Percentiles rank a stretch among this genome's conserved stretches.
phyloP scores from a whole-genome alignment of 2,113 vertebrate genomes.

The Semicossyphus pulcher region DNA sequence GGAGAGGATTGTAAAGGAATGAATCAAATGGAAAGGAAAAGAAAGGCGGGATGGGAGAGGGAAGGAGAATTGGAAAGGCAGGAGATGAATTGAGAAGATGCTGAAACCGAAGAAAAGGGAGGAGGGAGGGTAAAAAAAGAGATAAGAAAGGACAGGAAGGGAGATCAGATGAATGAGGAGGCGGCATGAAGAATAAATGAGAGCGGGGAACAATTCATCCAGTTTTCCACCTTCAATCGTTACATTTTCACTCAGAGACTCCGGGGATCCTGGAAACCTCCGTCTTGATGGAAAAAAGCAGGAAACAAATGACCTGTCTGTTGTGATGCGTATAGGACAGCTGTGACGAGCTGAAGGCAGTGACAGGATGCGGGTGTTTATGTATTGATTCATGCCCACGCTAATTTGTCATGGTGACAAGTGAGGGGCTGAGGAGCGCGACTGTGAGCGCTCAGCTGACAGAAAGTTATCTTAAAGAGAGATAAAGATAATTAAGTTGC shows the following conservation, averaged over 20 bases:
- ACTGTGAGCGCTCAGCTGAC: background rate
- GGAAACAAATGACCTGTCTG: background rate
- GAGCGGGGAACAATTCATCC: conserved; percentile 15
- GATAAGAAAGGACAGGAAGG: conserved; percentile 9
- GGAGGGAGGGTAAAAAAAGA: background rate
- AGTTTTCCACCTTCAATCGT: conserved; percentile 1
- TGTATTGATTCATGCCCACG: background rate
- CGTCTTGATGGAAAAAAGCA: background rate
- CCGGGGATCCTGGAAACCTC: background rate
- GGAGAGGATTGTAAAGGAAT: conserved; percentile 4
- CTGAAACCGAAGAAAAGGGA: background rate
- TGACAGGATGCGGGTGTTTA: background rate
- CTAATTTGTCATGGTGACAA: conserved; percentile 20
- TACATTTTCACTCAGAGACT: background rate
- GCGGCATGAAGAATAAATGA: conserved; percentile 23
- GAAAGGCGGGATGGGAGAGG: background rate
- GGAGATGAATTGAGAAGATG: conserved; percentile 47
- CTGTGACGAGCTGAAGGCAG: background rate
- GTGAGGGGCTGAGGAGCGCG: background rate
- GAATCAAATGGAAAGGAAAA: conserved; percentile 9
- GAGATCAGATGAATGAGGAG: conserved; percentile 27
- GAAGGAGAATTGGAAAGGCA: conserved; percentile 15
- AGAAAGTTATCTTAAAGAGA: background rate
- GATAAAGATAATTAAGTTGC: background rate
- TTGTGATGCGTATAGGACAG: background rate